A percentile compares a stretch with the other conserved stretches of the same genome.
Conservation (phyloP, 1,140 invertebrate species). For the Asbolus verrucosus region DNA sequence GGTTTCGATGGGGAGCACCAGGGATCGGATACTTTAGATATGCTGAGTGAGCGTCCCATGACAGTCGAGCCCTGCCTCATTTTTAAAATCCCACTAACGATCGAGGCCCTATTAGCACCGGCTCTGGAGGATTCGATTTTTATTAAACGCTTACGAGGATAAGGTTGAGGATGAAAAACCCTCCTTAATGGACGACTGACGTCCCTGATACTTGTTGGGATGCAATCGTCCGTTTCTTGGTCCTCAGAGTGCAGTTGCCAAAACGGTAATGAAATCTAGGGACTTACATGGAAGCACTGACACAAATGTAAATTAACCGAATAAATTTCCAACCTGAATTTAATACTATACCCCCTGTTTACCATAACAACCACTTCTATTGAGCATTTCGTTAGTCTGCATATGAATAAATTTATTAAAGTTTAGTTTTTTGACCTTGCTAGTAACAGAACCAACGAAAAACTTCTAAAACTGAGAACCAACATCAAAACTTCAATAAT, state of each 20-base stretch:
- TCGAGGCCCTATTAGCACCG: conserved; percentile 23
- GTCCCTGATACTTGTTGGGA: neutral
- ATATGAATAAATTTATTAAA: conserved; percentile 46
- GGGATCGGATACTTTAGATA: conserved; percentile 26
- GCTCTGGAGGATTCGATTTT: conserved; percentile 17
- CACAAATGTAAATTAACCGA: conserved; percentile 56
- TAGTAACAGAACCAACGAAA: too few species aligned
- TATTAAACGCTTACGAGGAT: conserved; percentile 32
- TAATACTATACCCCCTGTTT: conserved; percentile 51
- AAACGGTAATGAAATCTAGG: conserved; percentile 56
- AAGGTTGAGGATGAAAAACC: neutral
- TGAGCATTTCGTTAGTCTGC: conserved; percentile 37
- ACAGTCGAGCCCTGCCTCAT: conserved; percentile 13
- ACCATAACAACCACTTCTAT: conserved; percentile 49
- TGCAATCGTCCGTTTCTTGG: neutral
- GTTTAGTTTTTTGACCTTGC: conserved; percentile 33
- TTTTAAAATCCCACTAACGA: conserved; percentile 38
- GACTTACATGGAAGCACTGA: conserved; percentile 51
- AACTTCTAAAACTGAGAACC: too few species aligned
- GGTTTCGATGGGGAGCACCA: conserved; percentile 9
- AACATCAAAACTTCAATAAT: too few species aligned
- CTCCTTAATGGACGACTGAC: too few species aligned
- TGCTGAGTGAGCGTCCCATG: conserved; percentile 33
- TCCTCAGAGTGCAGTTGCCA: conserved; percentile 43
- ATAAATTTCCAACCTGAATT: conserved; percentile 54